Base-by-base conservation (phyloP, 2,888 invertebrate genomes). In the Drosophila stalkeri region DNA sequence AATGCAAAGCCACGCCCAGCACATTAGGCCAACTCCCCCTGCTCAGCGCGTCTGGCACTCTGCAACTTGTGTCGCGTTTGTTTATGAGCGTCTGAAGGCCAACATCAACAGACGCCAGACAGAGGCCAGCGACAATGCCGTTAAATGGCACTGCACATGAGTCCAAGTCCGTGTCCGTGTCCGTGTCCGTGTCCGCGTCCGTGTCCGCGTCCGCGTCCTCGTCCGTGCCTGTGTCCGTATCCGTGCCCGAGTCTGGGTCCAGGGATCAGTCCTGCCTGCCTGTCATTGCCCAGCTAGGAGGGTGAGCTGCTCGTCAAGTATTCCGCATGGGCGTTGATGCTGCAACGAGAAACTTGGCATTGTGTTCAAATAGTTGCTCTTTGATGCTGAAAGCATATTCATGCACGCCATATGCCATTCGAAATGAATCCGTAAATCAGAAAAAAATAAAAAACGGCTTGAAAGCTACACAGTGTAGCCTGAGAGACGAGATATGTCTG, bases 81-180 rank as follows among this genome's bases (percentile, higher is more conserved):
- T 87, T 84, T 87, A 84, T 76, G 87, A 81, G 71, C 77, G 82
- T 81, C 84, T 84, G 84, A 84, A 84, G 85, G 87, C 81, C 84
- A 84, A 62, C 62, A 70, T 67, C 68, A 67, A 60, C 82, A 64
- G 60, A 31, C 55, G 18, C 37, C 44, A 80, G 74, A 74, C 82
- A 64, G 65, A 62, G 63, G 68, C 56, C 72, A 71, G 65, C 70
- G 69, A 67, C 70, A 62, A 64, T 73, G 66, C 71, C 80, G 75
- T 77, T 71, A 70, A 81, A 69, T 72, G 70, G 55, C 60, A n/a
- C 68, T 43, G 56, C 73, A 61, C 56, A 72, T 35, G 73, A 14
- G 73, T 44, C 57, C 65, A 27, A 33, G 20, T 23, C 23, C 52
- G 46, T 12, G 35, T 46, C 20, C 27, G n/a, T 9, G 8, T 43